A percentile compares a stretch with the other conserved stretches of the same genome.
phyloP scores from a whole-genome alignment of 2,113 vertebrate genomes.

The Rostratula benghalensis region DNA sequence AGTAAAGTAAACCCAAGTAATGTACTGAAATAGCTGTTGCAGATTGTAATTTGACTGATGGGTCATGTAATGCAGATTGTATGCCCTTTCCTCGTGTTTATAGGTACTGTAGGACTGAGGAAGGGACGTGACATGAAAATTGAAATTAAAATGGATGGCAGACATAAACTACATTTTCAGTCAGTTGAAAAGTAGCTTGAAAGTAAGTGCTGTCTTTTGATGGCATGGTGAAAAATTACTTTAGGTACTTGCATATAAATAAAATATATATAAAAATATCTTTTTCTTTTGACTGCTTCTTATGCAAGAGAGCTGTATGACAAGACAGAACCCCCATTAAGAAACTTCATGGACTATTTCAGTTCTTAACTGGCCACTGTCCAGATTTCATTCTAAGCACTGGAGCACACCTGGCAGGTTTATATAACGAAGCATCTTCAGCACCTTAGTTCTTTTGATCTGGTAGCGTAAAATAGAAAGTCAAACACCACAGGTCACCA shows the following conservation, averaged over 20 bases:
- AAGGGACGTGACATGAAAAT: background rate
- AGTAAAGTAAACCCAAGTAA: background rate
- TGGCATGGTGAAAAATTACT: background rate
- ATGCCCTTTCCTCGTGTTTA: background rate
- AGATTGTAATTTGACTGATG: background rate
- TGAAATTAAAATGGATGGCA: background rate
- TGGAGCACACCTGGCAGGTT: background rate
- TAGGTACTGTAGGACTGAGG: background rate
- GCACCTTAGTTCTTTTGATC: background rate
- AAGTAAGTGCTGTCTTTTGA: background rate
- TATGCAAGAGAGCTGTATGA: background rate
- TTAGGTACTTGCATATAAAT: background rate
- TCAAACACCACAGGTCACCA: background rate
- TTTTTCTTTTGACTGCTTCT: background rate
- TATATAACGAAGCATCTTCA: background rate
- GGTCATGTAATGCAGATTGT: background rate
- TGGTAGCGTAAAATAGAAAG: background rate
- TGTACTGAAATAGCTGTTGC: background rate
- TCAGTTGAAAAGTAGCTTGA: background rate
- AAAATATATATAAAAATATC: rapidly evolving
- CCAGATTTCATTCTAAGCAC: background rate
- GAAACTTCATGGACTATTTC: background rate
- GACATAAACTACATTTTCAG: background rate
- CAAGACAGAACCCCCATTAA: background rate
- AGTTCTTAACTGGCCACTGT: background rate